Conservation (phyloP, 1,140 invertebrate genomes). For the Manduca sexta region DNA sequence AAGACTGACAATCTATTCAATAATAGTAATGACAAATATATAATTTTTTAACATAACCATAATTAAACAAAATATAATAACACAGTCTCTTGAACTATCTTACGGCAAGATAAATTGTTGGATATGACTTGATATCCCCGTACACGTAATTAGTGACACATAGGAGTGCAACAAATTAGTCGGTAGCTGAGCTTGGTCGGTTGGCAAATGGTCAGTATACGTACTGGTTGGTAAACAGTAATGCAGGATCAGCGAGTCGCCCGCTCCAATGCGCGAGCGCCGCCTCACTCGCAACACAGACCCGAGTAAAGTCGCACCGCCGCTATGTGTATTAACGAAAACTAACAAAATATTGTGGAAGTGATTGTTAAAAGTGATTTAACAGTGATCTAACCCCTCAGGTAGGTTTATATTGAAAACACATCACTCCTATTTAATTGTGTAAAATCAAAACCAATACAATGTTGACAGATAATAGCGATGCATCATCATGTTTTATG, state of each 20-base stretch:
- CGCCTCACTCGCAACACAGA: slow-evolving; percentile 47
- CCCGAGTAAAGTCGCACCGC: slow-evolving; percentile 32
- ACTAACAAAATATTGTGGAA: slow-evolving; percentile 39
- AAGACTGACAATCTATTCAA: no score
- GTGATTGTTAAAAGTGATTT: slow-evolving; percentile 39
- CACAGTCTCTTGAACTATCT: no score
- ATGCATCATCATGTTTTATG: no score
- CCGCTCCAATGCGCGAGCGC: slow-evolving; percentile 45
- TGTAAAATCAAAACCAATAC: background rate
- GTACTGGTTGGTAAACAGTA: slow-evolving; percentile 16
- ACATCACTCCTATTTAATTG: background rate
- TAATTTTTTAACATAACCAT: no score
- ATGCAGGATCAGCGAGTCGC: slow-evolving; percentile 43
- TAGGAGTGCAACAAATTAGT: slow-evolving; percentile 14
- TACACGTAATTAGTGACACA: slow-evolving; percentile 1
- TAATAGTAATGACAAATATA: no score
- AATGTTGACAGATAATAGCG: no score
- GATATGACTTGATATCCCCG: background rate
- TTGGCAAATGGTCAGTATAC: no score
- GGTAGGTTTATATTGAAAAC: background rate
- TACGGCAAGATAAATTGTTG: no score
- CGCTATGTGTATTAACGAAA: slow-evolving; percentile 17
- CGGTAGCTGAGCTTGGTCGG: slow-evolving; percentile 41
- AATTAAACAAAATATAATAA: no score
- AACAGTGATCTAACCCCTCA: background rate